phyloP scores from a whole-genome alignment of 2,888 invertebrate genomes.

The Synanthedon tipuliformis region DNA sequence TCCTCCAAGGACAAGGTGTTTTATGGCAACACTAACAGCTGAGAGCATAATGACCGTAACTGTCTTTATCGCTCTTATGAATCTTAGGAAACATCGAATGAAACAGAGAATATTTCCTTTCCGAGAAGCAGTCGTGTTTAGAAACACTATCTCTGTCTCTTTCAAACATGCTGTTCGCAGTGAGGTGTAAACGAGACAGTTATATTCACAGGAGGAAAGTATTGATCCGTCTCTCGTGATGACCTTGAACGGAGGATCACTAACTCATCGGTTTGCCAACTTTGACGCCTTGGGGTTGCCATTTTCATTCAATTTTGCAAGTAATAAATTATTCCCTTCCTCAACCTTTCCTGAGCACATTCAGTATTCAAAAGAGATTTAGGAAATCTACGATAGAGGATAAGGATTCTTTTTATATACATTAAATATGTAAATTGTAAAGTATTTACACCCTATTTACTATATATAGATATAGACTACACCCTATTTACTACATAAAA shows the following conservation, averaged over 20 bases:
- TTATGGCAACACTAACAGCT: background rate
- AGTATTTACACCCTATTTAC: too few relatives aligned
- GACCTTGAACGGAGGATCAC: conserved; percentile 11
- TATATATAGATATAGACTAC: too few relatives aligned
- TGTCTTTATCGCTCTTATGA: too few relatives aligned
- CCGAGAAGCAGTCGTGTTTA: too few relatives aligned
- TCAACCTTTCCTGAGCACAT: too few relatives aligned
- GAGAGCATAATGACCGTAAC: background rate
- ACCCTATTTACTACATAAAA: too few relatives aligned
- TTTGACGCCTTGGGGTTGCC: background rate
- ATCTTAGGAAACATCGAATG: too few relatives aligned
- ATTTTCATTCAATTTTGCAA: background rate
- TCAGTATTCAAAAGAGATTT: too few relatives aligned
- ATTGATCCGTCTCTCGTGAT: conserved; percentile 10
- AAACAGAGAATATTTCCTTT: too few relatives aligned
- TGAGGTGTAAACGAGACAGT: background rate
- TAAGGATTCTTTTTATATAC: too few relatives aligned
- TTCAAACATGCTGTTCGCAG: background rate
- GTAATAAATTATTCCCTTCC: background rate
- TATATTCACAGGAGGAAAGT: conserved; percentile 2
- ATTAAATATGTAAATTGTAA: too few relatives aligned
- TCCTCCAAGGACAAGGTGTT: background rate
- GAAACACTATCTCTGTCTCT: background rate
- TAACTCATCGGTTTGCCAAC: background rate
- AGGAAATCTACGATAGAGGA: too few relatives aligned